These are phyloP conservation scores for Pangasius djambal DNA, from an alignment of 2,797 vertebrate species.

Conservation along the genomic window DNA sequence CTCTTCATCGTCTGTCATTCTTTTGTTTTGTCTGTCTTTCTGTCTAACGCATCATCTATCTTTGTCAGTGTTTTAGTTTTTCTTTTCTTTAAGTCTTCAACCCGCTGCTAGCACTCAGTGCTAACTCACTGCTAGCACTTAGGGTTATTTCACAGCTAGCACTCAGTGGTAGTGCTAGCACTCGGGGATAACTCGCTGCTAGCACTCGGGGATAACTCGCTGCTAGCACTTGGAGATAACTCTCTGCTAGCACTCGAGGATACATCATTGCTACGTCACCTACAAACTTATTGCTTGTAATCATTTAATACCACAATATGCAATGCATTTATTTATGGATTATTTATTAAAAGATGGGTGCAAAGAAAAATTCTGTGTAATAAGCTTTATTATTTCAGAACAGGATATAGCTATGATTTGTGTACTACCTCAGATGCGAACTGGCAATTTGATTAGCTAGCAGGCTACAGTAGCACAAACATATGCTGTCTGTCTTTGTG, in stretches of 20 bases:
- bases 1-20: neutral
- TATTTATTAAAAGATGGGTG: neutral
- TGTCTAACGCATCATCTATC: neutral
- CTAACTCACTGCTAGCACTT: neutral
- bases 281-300: neutral
- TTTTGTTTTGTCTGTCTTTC: constrained; percentile 1
- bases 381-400: neutral
- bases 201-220: neutral
- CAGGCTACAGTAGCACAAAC: neutral
- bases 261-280: neutral
- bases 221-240: neutral
- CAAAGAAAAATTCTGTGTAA: neutral
- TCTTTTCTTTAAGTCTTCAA: neutral
- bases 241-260: neutral
- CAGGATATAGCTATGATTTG: neutral
- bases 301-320: neutral
- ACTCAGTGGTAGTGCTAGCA: neutral
- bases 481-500: neutral
- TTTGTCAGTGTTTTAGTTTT: neutral
- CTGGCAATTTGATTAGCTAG: neutral
- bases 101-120: neutral
- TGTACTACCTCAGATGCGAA: neutral
- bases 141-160: too few relatives aligned
- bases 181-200: neutral
- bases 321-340: neutral